Evolutionary conservation across 2,113 vertebrate genomes (phyloP), one percentile per base, ranked within the genome.

Genomic region (Meriones unguiculatus): DNA sequence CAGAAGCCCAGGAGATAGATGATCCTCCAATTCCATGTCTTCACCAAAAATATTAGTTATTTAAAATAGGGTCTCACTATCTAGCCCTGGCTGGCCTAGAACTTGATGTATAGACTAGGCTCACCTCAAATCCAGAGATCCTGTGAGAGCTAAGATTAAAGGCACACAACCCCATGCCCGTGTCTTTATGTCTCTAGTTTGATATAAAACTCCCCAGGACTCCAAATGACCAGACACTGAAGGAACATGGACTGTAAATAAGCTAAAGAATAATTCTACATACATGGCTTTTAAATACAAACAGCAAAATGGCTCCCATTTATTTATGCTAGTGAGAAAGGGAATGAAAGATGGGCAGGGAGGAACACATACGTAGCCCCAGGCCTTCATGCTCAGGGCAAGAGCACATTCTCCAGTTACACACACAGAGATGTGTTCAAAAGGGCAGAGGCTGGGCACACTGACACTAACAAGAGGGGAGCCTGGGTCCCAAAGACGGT

Each of bases 271-370:
- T 14, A 52, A 13, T 67, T 75, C 22, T 90, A 70, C 35, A 35
- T 22, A 46, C 17, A 10, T n/a, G 32, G 32, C 22, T 93, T 93
- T 89, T 82, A 87, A 91, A 93, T 69, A 88, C 32, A 95, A 87
- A 38, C 24, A 57, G 72, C 28, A 38, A 75, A 94, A 81, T 2
- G 75, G 46, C 11, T 73, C n/a, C 32, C 38, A 77, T 25, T 46
- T 54, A 2, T 41, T 30, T 50, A 20, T 20, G 77, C 22, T 57
- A 32, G 30, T n/a, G 46, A 54, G 22, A 87, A 11, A 52, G 30
- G 28, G 65, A 75, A 12, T 13, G 3, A 64, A 59, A 46, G 50
- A 13, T 8, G 28, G 24, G 32, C 59, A 32, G 22, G 24, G 0
- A 28, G 75, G 52, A 57, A 41, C 25, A 6, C n/a, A 38, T 1